Evolutionary conservation across 2,797 vertebrate genomes (phyloP).

Genomic region (Trematomus bernacchii): DNA sequence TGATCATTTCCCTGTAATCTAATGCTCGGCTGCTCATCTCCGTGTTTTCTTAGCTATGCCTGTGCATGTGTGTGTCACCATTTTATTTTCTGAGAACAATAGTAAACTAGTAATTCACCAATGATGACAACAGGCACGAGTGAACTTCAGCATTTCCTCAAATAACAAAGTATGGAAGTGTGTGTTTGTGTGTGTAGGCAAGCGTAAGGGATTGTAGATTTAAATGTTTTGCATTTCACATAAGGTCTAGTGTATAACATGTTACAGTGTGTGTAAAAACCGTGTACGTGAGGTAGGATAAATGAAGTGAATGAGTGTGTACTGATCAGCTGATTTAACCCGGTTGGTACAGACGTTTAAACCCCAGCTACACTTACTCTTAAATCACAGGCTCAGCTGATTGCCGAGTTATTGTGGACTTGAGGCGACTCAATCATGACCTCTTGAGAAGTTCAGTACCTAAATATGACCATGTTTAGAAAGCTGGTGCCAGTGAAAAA

Average conservation of each 20-base stretch:
- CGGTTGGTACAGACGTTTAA: too few relatives aligned
- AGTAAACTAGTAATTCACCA: conserved; percentile 2
- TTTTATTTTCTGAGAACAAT: conserved; percentile 16
- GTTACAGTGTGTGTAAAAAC: conserved; percentile 3
- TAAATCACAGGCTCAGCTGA: conserved; percentile 18
- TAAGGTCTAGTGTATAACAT: conserved; percentile 23
- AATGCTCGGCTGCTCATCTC: conserved; percentile 57
- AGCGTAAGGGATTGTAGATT: background rate
- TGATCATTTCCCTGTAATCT: conserved; percentile 66
- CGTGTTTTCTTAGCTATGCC: conserved; percentile 19
- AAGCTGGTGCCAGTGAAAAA: background rate
- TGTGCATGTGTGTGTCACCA: conserved; percentile 5
- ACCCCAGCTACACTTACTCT: background rate
- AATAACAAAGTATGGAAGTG: background rate
- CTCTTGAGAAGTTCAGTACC: background rate
- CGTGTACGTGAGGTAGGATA: background rate
- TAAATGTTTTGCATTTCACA: conserved; percentile 35
- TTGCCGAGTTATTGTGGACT: conserved; percentile 17
- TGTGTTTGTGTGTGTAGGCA: background rate
- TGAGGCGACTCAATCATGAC: conserved; percentile 9
- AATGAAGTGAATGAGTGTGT: conserved; percentile 1
- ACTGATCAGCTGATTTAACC: background rate
- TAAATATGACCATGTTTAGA: background rate
- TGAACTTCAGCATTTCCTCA: background rate
- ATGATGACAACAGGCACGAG: background rate